Evolutionary conservation across 1,140 invertebrate genomes (phyloP), one percentile per base, ranked within the genome.

Genomic region (Drosophila pandora): DNA sequence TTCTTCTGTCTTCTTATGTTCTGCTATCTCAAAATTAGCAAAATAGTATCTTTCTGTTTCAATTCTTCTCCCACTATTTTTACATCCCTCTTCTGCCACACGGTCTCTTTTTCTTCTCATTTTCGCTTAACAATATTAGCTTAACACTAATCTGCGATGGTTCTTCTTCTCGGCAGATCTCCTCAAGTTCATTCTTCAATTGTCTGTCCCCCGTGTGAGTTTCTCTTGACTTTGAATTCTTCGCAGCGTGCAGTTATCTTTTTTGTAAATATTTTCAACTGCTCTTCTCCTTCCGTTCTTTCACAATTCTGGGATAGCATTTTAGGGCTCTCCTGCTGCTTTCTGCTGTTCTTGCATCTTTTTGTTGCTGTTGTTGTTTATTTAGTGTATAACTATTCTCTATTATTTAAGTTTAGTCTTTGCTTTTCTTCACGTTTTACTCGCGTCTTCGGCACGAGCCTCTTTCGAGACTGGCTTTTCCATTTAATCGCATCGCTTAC

Each of bases 361-460:
- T 0, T 17, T 17, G 25, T 28, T 28, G 25, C 6, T 25, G 61
- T 45, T 68, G 65, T 59, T 79, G 71, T 71, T 68, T 82, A 58
- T 88, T 83, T 76, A 82, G 65, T 88, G 70, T 87, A 87, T 79
- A 82, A 79, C 84, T 88, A 80, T 68, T 63, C 71, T 83, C 71
- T 87, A 87, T 82, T 79, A 78, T 90, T 90, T 90, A 85, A 82
- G 64, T 85, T 90, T 81, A 90, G 80, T 90, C 85, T 81, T 81
- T 90, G 81, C 87, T 82, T 85, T 85, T 76, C 80, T 81, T 90
- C 70, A 77, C 80, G 87, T 77, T 83, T 79, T 73, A 69, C 63
- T 75, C 63, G 75, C 62, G 39, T 76, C 63, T 62, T 62, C 48
- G 32, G 60, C 56, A 37, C 55, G 74, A 17, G 49, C 50, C 52